Evolutionary conservation across 2,113 vertebrate species (phyloP).

Genomic region (Syngnathus typhle): DNA sequence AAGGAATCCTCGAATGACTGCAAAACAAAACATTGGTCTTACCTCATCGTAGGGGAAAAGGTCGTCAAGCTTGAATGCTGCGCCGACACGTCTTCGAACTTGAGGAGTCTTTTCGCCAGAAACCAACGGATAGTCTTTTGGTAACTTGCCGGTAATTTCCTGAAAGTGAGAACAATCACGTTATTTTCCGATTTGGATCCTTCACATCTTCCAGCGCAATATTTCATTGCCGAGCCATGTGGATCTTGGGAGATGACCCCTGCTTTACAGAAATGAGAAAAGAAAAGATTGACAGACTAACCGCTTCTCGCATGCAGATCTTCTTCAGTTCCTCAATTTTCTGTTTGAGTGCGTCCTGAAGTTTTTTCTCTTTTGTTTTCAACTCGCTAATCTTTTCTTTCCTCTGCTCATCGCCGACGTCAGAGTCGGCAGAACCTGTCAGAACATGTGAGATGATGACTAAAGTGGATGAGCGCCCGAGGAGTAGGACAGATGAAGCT

Average conservation of each 20-base stretch:
- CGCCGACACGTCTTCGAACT: slow-evolving; percentile 81
- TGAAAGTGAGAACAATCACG: slow-evolving; percentile 46
- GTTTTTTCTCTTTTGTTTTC: slow-evolving; percentile 83
- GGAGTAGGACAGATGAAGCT: slow-evolving; percentile 13
- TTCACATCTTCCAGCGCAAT: not conserved
- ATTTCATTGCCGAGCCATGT: not conserved
- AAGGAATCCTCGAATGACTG: too few relatives aligned
- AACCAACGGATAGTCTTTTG: slow-evolving; percentile 85
- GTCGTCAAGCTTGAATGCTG: slow-evolving; percentile 85
- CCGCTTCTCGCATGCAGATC: slow-evolving; percentile 92
- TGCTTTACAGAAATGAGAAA: not conserved
- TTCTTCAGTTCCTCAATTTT: slow-evolving; percentile 90
- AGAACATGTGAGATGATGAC: slow-evolving; percentile 18
- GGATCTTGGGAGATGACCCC: not conserved
- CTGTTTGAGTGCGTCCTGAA: slow-evolving; percentile 81
- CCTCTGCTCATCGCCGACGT: slow-evolving; percentile 87
- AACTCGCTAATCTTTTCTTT: slow-evolving; percentile 88
- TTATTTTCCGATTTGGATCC: slow-evolving; percentile 7
- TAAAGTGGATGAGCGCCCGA: not conserved
- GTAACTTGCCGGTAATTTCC: slow-evolving; percentile 89
- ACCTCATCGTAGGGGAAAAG: slow-evolving; percentile 84
- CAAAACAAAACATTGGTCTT: slow-evolving; percentile 11
- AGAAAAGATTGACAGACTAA: slow-evolving; percentile 61
- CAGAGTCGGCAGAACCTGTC: slow-evolving; percentile 88
- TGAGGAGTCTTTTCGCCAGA: slow-evolving; percentile 84